phyloP scores from a whole-genome alignment of 2,797 vertebrate genomes.

The Percopsis omiscomaycus region DNA sequence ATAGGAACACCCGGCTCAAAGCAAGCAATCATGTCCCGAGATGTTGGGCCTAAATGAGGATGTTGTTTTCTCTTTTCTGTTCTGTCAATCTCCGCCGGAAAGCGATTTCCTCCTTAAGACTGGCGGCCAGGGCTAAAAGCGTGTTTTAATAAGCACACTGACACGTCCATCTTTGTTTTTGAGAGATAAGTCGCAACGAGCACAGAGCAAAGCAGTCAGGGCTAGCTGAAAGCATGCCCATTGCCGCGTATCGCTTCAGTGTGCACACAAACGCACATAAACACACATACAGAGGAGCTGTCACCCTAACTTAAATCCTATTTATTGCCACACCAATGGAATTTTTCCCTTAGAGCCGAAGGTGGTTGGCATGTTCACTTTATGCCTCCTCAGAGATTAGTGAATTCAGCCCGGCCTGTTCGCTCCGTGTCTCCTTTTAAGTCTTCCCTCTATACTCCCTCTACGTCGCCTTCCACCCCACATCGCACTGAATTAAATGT shows the following conservation, averaged over 20 bases:
- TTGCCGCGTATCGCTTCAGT: constrained; percentile 62
- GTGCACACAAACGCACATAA: constrained; percentile 47
- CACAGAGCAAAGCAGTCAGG: constrained; percentile 68
- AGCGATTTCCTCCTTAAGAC: constrained; percentile 76
- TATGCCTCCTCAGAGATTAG: constrained; percentile 81
- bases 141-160: constrained; percentile 81
- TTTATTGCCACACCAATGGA: constrained; percentile 76
- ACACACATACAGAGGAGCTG: constrained; percentile 69
- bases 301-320: constrained; percentile 80
- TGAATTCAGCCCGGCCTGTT: constrained; percentile 75
- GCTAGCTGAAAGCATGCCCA: constrained; percentile 76
- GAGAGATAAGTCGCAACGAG: constrained; percentile 78
- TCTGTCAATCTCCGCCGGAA: constrained; percentile 79
- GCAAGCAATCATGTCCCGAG: constrained; percentile 77
- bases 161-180: constrained; percentile 82
- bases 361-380: constrained; percentile 82
- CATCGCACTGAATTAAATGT: constrained; percentile 73
- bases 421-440: constrained; percentile 74
- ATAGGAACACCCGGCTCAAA: constrained; percentile 76
- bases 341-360: constrained; percentile 72
- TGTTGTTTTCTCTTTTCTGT: constrained; percentile 77
- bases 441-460: constrained; percentile 69
- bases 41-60: constrained; percentile 79
- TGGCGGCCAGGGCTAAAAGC: constrained; percentile 77
- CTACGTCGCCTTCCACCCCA: constrained; percentile 63